These are phyloP conservation scores for Lydus trimaculatus DNA, from an alignment of 2,888 invertebrate genomes.

Conservation along the genomic window DNA sequence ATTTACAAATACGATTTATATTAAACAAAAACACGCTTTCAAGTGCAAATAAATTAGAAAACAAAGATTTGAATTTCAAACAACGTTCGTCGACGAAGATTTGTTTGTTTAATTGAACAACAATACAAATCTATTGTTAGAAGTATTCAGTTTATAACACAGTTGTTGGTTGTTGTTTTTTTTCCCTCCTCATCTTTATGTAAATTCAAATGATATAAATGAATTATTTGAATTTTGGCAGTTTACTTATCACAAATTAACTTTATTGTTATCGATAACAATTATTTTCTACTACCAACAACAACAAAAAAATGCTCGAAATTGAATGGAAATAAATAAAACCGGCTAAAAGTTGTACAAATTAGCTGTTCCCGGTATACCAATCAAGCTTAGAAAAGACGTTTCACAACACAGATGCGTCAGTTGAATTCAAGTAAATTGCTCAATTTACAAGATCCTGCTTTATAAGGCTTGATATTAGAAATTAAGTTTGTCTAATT, in stretches of 20 bases:
- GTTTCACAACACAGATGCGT: conserved; percentile 42
- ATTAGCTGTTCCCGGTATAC: conserved; percentile 33
- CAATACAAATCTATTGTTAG: neutral
- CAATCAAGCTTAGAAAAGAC: conserved; percentile 38
- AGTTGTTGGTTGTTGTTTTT: neutral
- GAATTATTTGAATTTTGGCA: neutral
- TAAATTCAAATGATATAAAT: neutral
- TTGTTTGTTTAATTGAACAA: neutral
- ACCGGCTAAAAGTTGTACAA: conserved; percentile 31
- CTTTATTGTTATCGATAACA: neutral
- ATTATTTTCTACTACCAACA: neutral
- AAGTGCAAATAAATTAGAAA: conserved; percentile 4
- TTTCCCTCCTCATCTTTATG: neutral
- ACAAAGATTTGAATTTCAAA: conserved; percentile 7
- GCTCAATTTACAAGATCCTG: conserved; percentile 40
- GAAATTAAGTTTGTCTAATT: conserved; percentile 36
- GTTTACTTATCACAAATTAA: neutral
- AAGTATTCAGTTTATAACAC: neutral
- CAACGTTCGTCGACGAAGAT: neutral
- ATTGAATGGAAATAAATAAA: conserved; percentile 19
- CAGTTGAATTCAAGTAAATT: conserved; percentile 36
- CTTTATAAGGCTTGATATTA: conserved; percentile 37
- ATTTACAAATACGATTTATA: neutral
- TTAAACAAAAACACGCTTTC: neutral
- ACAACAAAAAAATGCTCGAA: neutral